phyloP scores from a whole-genome alignment of 2,113 vertebrate genomes.

The Strigops habroptila region DNA sequence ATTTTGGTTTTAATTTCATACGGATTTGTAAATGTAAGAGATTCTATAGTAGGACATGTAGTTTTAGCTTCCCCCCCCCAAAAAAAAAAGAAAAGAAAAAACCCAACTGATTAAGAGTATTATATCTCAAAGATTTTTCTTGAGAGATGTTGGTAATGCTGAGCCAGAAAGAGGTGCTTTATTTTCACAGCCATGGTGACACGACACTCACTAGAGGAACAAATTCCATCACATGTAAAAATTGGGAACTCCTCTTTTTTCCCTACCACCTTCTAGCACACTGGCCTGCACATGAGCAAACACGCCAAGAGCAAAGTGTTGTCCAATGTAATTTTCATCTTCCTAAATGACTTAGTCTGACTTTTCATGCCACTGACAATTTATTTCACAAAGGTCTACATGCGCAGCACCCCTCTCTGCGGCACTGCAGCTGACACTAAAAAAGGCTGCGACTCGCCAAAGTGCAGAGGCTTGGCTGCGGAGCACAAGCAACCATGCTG shows the following conservation, averaged over 20 bases:
- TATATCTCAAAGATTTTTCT: background rate
- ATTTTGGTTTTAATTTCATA: background rate
- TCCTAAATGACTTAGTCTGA: slow-evolving; percentile 24
- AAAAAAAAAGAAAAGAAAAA: background rate
- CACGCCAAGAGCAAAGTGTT: background rate
- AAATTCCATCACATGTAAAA: background rate
- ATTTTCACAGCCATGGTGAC: background rate
- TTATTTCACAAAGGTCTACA: background rate
- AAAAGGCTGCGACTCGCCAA: background rate
- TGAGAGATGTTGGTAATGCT: background rate
- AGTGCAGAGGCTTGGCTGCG: background rate
- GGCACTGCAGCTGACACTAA: background rate
- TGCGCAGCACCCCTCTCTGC: background rate
- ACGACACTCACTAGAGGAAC: background rate
- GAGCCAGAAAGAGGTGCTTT: background rate
- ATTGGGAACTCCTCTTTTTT: background rate
- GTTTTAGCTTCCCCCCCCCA: background rate
- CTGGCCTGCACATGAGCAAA: slow-evolving; percentile 11
- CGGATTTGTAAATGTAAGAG: background rate
- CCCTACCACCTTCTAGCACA: background rate
- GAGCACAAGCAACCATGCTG: background rate
- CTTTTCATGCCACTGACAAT: slow-evolving; percentile 37
- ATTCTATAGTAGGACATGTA: background rate
- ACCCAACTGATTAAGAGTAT: background rate
- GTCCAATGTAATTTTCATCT: slow-evolving; percentile 5